A percentile compares a stretch with the other conserved stretches of the same genome.
Conservation (phyloP, 2,888 invertebrate species). For the Caenorhabditis sp. region DNA sequence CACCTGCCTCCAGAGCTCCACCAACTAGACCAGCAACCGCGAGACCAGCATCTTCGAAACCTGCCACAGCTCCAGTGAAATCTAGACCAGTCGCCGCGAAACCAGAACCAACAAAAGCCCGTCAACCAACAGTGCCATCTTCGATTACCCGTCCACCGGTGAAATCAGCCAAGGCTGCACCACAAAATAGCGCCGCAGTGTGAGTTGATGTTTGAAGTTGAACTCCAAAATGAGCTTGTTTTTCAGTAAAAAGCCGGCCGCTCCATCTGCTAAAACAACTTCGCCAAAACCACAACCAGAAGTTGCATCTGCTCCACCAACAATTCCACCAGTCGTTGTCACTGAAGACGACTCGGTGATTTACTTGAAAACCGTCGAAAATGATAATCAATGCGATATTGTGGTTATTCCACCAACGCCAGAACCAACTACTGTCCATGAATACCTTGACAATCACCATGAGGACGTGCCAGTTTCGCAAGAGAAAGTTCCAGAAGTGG, state of each 20-base stretch:
- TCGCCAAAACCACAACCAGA: no score
- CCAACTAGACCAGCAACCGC: background rate
- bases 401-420: conserved; percentile 36
- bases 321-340: background rate
- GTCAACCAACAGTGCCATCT: background rate
- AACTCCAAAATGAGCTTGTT: background rate
- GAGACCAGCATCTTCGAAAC: conserved; percentile 10
- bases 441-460: no score
- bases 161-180: background rate
- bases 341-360: conserved; percentile 16
- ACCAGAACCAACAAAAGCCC: background rate
- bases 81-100: conserved; percentile 8
- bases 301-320: background rate
- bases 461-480: background rate
- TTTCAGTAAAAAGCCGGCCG: conserved; percentile 5
- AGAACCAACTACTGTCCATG: conserved; percentile 12
- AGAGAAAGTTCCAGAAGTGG: background rate
- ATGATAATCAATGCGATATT: conserved; percentile 13
- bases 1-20: background rate
- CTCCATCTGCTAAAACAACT: no score
- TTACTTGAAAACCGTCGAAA: background rate
- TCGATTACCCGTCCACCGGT: conserved; percentile 4
- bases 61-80: conserved; percentile 13
- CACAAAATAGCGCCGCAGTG: no score
- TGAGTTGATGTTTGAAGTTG: background rate